A percentile compares a stretch with the other conserved stretches of the same genome.
Conservation (phyloP, 2,113 vertebrate species). For the Lophotis ruficrista region DNA sequence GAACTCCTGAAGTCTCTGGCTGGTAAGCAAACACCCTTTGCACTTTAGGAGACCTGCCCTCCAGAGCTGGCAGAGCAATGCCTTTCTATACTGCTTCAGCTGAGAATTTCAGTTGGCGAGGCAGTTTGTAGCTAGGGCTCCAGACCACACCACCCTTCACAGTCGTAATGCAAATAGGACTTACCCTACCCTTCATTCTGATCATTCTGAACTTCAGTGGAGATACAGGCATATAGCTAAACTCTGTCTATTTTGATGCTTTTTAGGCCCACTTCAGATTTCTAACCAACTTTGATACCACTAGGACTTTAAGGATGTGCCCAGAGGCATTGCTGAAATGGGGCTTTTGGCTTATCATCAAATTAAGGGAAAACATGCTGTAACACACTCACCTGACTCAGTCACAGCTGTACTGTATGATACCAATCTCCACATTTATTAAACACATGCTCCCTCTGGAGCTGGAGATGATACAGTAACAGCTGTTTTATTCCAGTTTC, state of each 20-base stretch:
- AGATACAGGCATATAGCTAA: not conserved
- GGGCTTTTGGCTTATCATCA: not conserved
- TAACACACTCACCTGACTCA: not conserved
- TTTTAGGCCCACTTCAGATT: not conserved
- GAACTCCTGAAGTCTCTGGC: not conserved
- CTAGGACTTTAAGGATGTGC: not conserved
- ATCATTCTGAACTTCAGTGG: not conserved
- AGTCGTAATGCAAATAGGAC: not conserved
- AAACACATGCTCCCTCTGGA: conserved; percentile 60
- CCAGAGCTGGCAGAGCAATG: not conserved
- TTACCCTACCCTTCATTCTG: not conserved
- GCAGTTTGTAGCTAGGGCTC: not conserved
- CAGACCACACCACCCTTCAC: not conserved
- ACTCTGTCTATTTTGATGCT: not conserved
- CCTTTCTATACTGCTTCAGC: not conserved
- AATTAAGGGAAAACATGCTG: not conserved
- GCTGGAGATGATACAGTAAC: conserved; percentile 41
- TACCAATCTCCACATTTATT: conserved; percentile 24
- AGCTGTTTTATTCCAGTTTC: conserved; percentile 5
- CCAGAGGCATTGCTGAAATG: not conserved
- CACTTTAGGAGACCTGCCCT: not conserved
- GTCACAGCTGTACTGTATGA: not conserved
- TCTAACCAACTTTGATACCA: not conserved
- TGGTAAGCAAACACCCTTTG: not conserved
- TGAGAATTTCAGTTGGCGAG: not conserved